Base-by-base conservation (phyloP, 2,888 invertebrate genomes). In the Rhabditophanes sp. region DNA sequence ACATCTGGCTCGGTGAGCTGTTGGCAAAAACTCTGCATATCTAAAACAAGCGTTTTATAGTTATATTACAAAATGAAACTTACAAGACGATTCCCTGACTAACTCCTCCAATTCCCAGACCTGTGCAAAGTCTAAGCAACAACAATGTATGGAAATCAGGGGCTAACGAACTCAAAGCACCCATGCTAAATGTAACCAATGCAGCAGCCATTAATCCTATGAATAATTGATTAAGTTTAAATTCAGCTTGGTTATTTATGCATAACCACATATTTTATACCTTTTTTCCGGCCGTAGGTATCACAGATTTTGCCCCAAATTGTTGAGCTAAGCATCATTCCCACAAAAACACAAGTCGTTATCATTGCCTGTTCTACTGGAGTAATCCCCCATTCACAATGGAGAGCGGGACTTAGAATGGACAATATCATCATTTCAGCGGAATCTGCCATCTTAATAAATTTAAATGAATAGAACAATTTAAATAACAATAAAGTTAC, bases 341-440 rank as follows among this genome's bases (percentile, higher is more conserved):
- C 88, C 56, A 82, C 71, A 66, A 88, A 88, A 2, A 87, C 87
- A 39, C 85, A 78, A 39, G 85, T 87, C 30, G 88, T 88, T 8
- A 85, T 80, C 19, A 84, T 69, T 14, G 87, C 88, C 72, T 87
- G 83, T 60, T 84, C 44, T 1, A 56, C 44, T 5, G 56, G 36
- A 57, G 78, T 75, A 44, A 90, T 80, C 59, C 79, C 78, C 88
- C 88, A 88, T 66, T 82, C 81, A 67, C 88, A 90, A 64, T 84
- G 84, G 33, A 90, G 70, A 0, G 87, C 83, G 8, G 88, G 87
- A 11, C 84, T 82, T 23, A 90, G 69, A 43, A 90, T 84, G 52
- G 84, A 83, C 22, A 88, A 70, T 56, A 90, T 84, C 62, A 87
- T 88, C 82, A 88, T 88, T 70, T 88, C 88, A 87, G 88, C 88